Percentiles rank a stretch among this genome's conserved stretches.
These are phyloP conservation scores for Calephelis perditalis DNA, from an alignment of 2,888 invertebrate genomes.

Conservation along the genomic window DNA sequence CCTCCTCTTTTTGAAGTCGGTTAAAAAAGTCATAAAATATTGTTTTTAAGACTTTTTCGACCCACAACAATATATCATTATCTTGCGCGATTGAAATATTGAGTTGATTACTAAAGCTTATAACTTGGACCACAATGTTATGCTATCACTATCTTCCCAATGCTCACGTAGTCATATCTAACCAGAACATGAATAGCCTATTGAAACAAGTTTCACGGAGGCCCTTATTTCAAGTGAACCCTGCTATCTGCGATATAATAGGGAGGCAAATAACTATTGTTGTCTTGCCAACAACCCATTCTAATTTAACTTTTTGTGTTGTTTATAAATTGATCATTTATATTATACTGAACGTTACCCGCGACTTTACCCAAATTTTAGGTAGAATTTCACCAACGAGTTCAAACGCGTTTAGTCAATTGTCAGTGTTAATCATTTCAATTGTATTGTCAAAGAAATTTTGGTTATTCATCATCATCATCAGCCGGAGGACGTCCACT, in stretches of 20 bases:
- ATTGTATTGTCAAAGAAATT: too few relatives aligned
- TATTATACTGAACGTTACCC: too few relatives aligned
- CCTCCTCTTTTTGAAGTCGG: too few relatives aligned
- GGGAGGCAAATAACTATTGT: conserved; percentile 7
- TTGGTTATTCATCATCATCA: too few relatives aligned
- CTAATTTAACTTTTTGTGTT: conserved; percentile 19
- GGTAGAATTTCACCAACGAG: too few relatives aligned
- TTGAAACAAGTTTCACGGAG: conserved; percentile 44
- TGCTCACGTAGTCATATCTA: conserved; percentile 44
- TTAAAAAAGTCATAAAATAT: too few relatives aligned
- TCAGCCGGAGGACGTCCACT: too few relatives aligned
- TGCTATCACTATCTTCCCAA: conserved; percentile 17
- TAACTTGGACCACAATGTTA: background rate
- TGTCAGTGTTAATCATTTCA: too few relatives aligned
- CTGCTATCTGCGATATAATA: conserved; percentile 7
- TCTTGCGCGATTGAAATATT: background rate
- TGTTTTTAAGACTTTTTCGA: too few relatives aligned
- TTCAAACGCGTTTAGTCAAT: too few relatives aligned
- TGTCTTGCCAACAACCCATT: conserved; percentile 20
- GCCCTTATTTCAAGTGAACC: conserved; percentile 37
- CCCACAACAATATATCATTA: too few relatives aligned
- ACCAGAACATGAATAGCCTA: conserved; percentile 49
- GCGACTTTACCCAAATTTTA: too few relatives aligned
- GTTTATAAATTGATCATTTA: conserved; percentile 2
- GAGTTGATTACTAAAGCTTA: background rate